Conservation (phyloP, 2,113 vertebrate genomes). For the crab-eating macaque (Macaca fascicularis) region DNA sequence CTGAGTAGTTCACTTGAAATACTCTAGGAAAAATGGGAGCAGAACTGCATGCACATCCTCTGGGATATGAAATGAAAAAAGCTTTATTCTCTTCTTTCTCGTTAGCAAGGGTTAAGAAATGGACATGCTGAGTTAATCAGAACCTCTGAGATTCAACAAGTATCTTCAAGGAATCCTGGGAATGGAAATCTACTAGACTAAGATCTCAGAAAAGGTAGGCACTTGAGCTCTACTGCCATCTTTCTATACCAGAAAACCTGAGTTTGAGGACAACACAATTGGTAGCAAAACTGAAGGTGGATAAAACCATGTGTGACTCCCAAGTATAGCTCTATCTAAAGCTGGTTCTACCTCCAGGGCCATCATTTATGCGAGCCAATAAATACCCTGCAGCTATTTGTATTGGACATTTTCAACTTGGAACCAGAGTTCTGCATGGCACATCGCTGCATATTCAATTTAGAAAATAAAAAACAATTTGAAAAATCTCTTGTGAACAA, state of each 20-base stretch:
- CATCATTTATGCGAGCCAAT: background rate
- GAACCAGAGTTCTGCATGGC: background rate
- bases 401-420: background rate
- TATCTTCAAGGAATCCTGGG: background rate
- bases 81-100: background rate
- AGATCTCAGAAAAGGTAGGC: background rate
- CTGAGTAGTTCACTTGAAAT: background rate
- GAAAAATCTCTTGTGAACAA: background rate
- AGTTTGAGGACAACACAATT: background rate
- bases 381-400: background rate
- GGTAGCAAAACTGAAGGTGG: background rate
- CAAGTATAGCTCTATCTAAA: background rate
- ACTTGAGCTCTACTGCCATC: background rate
- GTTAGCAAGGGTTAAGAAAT: background rate
- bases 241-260: background rate
- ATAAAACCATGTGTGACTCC: background rate
- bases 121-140: background rate
- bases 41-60: background rate
- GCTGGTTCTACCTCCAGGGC: background rate
- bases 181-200: background rate
- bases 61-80: background rate
- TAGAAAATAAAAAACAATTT: background rate
- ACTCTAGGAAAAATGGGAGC: background rate
- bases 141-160: background rate
- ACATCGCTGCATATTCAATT: background rate